Percentiles rank a stretch among this genome's conserved stretches.
Evolutionary conservation across 2,797 vertebrate genomes (phyloP).

Genomic region (Typhlichthys subterraneus): DNA sequence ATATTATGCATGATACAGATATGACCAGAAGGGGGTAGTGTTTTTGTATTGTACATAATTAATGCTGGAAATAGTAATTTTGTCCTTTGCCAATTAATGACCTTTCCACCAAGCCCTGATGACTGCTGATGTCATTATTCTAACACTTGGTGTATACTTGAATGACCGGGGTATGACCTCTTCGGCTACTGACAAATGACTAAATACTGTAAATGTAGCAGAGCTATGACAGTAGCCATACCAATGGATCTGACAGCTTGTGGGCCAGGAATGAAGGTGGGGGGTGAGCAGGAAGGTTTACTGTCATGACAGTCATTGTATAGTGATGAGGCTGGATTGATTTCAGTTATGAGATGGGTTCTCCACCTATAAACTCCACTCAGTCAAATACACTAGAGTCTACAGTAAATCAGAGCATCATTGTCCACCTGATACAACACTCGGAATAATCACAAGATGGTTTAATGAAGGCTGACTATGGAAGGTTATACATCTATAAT

Average conservation of each 20-base stretch:
- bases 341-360: constrained; percentile 61
- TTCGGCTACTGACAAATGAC: not conserved
- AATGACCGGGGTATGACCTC: no score
- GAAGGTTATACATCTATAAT: not conserved
- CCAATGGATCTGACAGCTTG: constrained; percentile 56
- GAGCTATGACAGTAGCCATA: constrained; percentile 17
- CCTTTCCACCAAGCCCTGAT: no score
- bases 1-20: not conserved
- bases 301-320: constrained; percentile 36
- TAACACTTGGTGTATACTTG: no score
- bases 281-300: constrained; percentile 49
- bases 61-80: not conserved
- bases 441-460: constrained; percentile 8
- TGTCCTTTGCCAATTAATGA: no score
- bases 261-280: constrained; percentile 30
- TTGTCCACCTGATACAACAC: constrained; percentile 26
- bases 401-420: constrained; percentile 41
- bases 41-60: constrained; percentile 4
- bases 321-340: constrained; percentile 40
- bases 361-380: constrained; percentile 49
- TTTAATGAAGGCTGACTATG: constrained; percentile 1
- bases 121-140: no score
- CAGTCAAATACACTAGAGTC: constrained; percentile 30
- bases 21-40: constrained; percentile 38
- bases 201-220: constrained; percentile 39